These are phyloP conservation scores for Parnassius apollo DNA, from an alignment of 2,888 invertebrate species.

Conservation along the genomic window DNA sequence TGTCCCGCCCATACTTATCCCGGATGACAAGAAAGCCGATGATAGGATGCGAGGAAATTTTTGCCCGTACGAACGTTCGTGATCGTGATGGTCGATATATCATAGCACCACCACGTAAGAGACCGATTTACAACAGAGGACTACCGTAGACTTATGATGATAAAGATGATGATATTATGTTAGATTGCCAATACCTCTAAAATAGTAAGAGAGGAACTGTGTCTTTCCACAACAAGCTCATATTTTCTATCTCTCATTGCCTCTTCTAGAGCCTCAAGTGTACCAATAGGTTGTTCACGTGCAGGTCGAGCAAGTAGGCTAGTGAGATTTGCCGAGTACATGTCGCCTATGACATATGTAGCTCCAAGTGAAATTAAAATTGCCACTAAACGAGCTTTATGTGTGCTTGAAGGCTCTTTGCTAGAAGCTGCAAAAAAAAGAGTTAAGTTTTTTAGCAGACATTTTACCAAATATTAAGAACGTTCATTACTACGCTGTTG, in stretches of 20 bases:
- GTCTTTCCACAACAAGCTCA: constrained; percentile 85
- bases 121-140: too few relatives aligned
- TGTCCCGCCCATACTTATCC: too few relatives aligned
- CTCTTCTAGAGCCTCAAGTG: constrained; percentile 82
- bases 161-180: too few relatives aligned
- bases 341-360: constrained; percentile 89
- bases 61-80: too few relatives aligned
- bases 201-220: constrained; percentile 86
- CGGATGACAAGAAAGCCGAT: too few relatives aligned
- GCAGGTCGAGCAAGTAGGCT: constrained; percentile 87
- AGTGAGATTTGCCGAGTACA: constrained; percentile 89
- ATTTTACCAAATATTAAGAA: too few relatives aligned
- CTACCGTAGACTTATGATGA: too few relatives aligned
- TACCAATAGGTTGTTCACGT: constrained; percentile 85
- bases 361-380: constrained; percentile 87
- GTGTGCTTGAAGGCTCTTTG: constrained; percentile 82
- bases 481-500: too few relatives aligned
- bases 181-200: constrained; percentile 76
- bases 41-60: too few relatives aligned
- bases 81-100: too few relatives aligned
- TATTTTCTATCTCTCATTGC: constrained; percentile 85
- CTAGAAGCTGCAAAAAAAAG: constrained; percentile 67
- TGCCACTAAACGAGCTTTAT: constrained; percentile 85
- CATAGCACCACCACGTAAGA: too few relatives aligned
- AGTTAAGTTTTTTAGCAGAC: not conserved